Base-by-base conservation (phyloP, 2,113 vertebrate species). In the Chaetodon trifascialis region DNA sequence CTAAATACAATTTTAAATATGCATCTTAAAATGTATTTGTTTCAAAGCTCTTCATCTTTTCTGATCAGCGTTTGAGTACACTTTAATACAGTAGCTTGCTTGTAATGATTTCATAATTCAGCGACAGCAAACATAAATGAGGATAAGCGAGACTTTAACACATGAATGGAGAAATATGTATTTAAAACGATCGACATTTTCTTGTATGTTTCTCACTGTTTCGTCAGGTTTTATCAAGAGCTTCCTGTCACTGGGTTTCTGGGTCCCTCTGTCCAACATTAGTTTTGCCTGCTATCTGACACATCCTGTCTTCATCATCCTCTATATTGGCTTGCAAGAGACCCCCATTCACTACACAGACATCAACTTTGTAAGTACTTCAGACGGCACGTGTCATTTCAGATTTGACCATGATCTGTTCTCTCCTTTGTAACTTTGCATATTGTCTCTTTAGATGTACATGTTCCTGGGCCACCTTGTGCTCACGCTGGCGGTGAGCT, bases 281-380 rank as follows among this genome's bases (percentile, higher is more conserved):
- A 97, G 97, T 68, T 97, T 96, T 4, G 95, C 97, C 8, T 96
- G 96, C 83, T 97, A 96, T 88, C 78, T 97, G 63, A 86, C 91
- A 46, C 97, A 97, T 73, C 97, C 96, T 0, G 52, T 96, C 14
- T 80, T 97, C 73, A 97, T 97, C 52, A 79, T 95, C n/a, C 67
- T 96, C 15, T 96, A 96, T 81, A 94, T 94, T 0, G 95, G 96
- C 17, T 88, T 95, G n/a, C 97, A 97, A 80, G 96, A 97, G 76
- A 96, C 95, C 0, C 89, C 94, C 0, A 90, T 95, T 40, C 96
- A 97, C 88, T 97, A 96, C 85, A 93, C 94, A 0, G 94, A 96
- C 84, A 79, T 93, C 62, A 97, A 95, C 91, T 95, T 96, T 94
- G 97, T 96, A 71, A 96, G 96, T 83, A 11, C 65, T 63, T 36